A percentile compares a stretch with the other conserved stretches of the same genome.
Evolutionary conservation across 2,113 vertebrate species (phyloP).

Genomic region (Limnothrissa miodon): DNA sequence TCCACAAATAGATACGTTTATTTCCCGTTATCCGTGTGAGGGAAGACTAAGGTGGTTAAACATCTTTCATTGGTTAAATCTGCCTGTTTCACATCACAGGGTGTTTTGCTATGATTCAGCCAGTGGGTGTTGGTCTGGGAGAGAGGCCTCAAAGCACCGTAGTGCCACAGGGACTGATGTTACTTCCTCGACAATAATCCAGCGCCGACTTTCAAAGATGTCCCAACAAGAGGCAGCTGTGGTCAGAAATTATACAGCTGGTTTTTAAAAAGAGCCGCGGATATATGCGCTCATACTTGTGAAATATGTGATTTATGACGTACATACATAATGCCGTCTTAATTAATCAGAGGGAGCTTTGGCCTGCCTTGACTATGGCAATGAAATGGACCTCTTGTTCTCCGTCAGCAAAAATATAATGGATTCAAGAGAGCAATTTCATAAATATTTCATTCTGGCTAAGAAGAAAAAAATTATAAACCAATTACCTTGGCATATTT

Average conservation of each 20-base stretch:
- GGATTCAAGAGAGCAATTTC: not conserved
- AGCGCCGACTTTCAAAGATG: not conserved
- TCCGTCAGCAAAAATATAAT: not conserved
- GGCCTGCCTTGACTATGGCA: not conserved
- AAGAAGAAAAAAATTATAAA: conserved; percentile 17
- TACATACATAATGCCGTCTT: not conserved
- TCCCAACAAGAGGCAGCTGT: not conserved
- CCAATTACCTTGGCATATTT: not conserved
- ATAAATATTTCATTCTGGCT: conserved; percentile 12
- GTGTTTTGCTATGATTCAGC: conserved; percentile 2
- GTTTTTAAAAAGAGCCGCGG: not conserved
- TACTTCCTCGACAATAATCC: conserved; percentile 13
- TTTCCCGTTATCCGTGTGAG: not conserved
- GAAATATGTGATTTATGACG: not conserved
- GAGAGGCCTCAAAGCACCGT: not conserved
- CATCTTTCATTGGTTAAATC: conserved; percentile 6
- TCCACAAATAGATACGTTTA: not conserved
- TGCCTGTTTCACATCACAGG: not conserved
- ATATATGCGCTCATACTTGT: not conserved
- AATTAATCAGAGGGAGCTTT: not conserved
- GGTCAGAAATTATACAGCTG: not conserved
- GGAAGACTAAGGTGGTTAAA: not conserved
- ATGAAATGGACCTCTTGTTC: not conserved
- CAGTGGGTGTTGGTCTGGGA: not conserved
- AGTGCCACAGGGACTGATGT: not conserved